Percentiles rank a stretch among this genome's conserved stretches.
Conservation (phyloP, 2,797 vertebrate species). For the Clarias pachynema region DNA sequence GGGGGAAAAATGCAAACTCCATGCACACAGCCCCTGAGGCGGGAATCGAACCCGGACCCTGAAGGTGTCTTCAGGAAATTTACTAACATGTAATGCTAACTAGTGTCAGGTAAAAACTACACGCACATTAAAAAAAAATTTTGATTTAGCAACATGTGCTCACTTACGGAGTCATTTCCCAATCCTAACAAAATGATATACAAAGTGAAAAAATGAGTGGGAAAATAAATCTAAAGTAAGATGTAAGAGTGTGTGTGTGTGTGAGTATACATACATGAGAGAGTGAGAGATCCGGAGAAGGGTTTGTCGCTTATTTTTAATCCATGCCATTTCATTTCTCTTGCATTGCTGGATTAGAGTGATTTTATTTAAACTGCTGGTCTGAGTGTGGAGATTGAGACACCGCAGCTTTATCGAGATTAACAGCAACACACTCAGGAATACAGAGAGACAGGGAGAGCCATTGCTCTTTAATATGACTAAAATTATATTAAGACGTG, state of each 20-base stretch:
- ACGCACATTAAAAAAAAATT: too few relatives aligned
- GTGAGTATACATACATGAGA: constrained; percentile 51
- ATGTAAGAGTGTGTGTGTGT: not conserved
- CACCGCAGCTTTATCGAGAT: constrained; percentile 83
- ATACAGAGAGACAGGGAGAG: constrained; percentile 12
- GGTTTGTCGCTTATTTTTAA: constrained; percentile 33
- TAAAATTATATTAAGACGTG: constrained; percentile 44
- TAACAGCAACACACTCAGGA: constrained; percentile 19
- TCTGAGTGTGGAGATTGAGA: constrained; percentile 86
- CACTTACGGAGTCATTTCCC: not conserved
- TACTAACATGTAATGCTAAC: not conserved
- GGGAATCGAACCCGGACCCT: too few relatives aligned
- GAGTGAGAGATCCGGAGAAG: constrained; percentile 65
- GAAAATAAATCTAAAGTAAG: not conserved
- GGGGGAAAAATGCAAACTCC: too few relatives aligned
- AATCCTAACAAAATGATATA: not conserved
- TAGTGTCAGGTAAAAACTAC: not conserved
- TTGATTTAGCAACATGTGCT: not conserved
- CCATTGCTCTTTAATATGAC: constrained; percentile 58
- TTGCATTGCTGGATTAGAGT: constrained; percentile 29
- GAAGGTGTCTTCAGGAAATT: not conserved
- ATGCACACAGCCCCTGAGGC: too few relatives aligned
- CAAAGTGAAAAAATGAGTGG: not conserved
- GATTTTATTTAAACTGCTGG: constrained; percentile 37
- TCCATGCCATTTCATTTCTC: constrained; percentile 44